Percentiles rank a stretch among this genome's conserved stretches.
phyloP scores from a whole-genome alignment of 1,140 invertebrate genomes.

The Centruroides vittatus region DNA sequence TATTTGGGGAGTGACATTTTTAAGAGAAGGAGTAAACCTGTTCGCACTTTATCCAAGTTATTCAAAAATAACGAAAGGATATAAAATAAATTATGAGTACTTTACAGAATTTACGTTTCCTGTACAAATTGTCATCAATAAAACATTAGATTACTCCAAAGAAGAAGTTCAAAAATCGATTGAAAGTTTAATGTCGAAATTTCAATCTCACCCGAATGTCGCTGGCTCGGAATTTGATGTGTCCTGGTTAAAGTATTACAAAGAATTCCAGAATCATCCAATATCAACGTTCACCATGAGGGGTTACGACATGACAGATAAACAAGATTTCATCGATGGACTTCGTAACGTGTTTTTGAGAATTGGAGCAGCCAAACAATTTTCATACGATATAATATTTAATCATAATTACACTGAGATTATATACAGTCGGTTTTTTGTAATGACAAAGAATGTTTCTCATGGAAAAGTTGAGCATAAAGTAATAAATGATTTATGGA shows the following conservation, averaged over 20 bases:
- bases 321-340: constrained; percentile 54
- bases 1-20: too few species aligned
- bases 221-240: too few species aligned
- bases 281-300: constrained; percentile 43
- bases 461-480: constrained; percentile 65
- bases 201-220: constrained; percentile 42
- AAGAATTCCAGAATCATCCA: constrained; percentile 57
- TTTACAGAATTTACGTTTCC: constrained; percentile 80
- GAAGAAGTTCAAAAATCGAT: constrained; percentile 56
- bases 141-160: constrained; percentile 72
- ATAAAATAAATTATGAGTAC: constrained; percentile 31
- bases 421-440: constrained; percentile 66
- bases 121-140: constrained; percentile 71
- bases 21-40: too few species aligned
- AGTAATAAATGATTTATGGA: constrained; percentile 78
- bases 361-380: constrained; percentile 38
- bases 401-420: constrained; percentile 56
- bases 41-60: too few species aligned
- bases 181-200: constrained; percentile 55
- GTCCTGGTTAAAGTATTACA: constrained; percentile 74
- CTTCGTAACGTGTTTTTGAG: constrained; percentile 48
- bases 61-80: too few species aligned
- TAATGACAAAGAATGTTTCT: constrained; percentile 24
- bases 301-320: constrained; percentile 57
- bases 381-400: constrained; percentile 69